Base-by-base conservation (phyloP, 2,797 vertebrate species). In the Mormyrops boulengeri region DNA sequence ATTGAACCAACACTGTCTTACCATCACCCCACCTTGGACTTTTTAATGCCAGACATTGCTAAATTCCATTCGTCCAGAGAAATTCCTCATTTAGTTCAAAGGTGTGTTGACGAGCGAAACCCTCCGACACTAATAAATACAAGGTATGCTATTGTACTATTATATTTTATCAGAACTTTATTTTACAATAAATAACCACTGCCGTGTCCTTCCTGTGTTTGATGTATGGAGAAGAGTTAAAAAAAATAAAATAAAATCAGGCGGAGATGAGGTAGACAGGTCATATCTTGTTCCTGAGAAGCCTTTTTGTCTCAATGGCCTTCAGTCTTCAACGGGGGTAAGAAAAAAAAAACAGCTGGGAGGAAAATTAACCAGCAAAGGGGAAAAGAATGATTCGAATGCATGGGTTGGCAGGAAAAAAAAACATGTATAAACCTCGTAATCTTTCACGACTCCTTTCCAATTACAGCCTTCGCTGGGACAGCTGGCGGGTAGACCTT, bases 401-500 rank as follows among this genome's bases (percentile, higher is more conserved):
- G 8, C 57, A 57, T n/a, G 55, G 55, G 55, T 57, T 6, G 19
- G 55, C 19, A 57, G 55, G 52, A 55, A 77, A 41, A 6, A 17
- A 7, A 80, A 17, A 80, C 6, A n/a, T 44, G 41, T 80, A 44
- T 22, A 90, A 92, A 99, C 98, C 98, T 99, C 98, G 0, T 98
- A 99, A 0, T 99, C 98, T 89, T 97, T 99, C 22, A 99, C 94
- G 0, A 96, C 97, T 49, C 98, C 98, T 77, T 95, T 97, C 98
- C 98, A 99, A 1, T 47, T 91, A 91, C 98, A 99, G 87, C 95
- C 97, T 0, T 95, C 94, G 17, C 96, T 98, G 50, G 96, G 93
- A 92, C 98, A 99, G 91, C 96, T 91, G 0, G 98, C 98, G 0
- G 98, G 98, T 55, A 99, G 95, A 50, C 97, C 96, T 69, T 99